Base-by-base conservation (phyloP, 1,140 invertebrate genomes). In the Spodoptera litura region DNA sequence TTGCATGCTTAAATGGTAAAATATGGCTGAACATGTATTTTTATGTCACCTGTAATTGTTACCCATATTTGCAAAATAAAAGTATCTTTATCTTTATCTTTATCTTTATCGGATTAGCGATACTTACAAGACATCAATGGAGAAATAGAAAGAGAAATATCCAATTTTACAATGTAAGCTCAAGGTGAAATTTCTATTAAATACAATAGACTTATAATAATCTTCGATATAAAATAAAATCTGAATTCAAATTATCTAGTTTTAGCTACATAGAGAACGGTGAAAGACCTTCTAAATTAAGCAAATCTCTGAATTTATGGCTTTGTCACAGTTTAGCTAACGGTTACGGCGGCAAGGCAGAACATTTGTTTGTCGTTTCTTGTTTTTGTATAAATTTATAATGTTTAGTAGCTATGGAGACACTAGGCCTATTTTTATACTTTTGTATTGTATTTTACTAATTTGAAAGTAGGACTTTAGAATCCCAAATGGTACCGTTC, bases 301-400 rank as follows among this genome's bases (percentile, higher is more conserved):
- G 85, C 84, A 86, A 89, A 91, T 86, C 89, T 89, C 59, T 55
- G 71, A 88, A 89, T 89, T 89, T 91, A 89, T 88, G 78, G 78
- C 82, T 76, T 70, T 80, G 81, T 83, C 74, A 85, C 78, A 83
- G 83, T 82, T 78, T 80, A 31, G 59, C 66, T 90, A 90, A 90
- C 88, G 88, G 87, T 89, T 61, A 64, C 68, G 59, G 82, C 31
- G 61, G 49, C 64, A 56, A 75, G 6, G 64, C 53, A 9, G 10
- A 53, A 66, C 49, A 31, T 71, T 49, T 51, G 35, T 59, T 56
- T 66, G 59, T 38, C 12, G 12, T 66, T n/a, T 77, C 59, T 66
- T 38, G 49, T 59, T 73, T 55, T 73, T 15, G 55, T 61, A 61
- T 52, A 62, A 61, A 62, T 62, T 44, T 59, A 61, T 52, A 38